Conservation (phyloP, 2,113 vertebrate species). For the Phalacrocorax aristotelis region DNA sequence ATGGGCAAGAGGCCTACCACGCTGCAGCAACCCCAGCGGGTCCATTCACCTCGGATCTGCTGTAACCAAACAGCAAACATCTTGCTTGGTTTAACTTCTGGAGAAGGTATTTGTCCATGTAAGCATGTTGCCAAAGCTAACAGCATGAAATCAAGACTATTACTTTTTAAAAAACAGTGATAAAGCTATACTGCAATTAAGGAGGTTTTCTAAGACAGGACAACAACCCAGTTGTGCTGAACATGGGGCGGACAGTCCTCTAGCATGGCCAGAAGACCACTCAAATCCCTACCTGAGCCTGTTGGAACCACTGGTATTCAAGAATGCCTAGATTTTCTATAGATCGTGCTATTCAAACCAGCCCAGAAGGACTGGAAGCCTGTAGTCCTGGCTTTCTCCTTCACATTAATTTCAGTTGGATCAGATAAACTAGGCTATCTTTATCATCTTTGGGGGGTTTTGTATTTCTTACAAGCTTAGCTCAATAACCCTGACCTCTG, state of each 20-base stretch:
- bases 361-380: not conserved
- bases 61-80: rapidly evolving
- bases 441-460: not conserved
- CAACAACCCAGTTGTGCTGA: not conserved
- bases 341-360: not conserved
- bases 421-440: not conserved
- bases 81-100: not conserved
- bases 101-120: not conserved
- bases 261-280: not conserved
- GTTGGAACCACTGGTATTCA: not conserved
- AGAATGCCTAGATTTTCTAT: rapidly evolving
- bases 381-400: not conserved
- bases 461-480: not conserved
- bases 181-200: not conserved
- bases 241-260: not conserved
- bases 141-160: rapidly evolving
- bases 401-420: not conserved
- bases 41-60: not conserved
- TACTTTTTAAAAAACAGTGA: not conserved
- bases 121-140: not conserved
- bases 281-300: not conserved
- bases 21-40: not conserved
- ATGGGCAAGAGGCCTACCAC: not conserved
- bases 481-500: not conserved
- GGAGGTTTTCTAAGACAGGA: not conserved